phyloP scores from a whole-genome alignment of 2,113 vertebrate species.

The Cricetomys ansorgei region DNA sequence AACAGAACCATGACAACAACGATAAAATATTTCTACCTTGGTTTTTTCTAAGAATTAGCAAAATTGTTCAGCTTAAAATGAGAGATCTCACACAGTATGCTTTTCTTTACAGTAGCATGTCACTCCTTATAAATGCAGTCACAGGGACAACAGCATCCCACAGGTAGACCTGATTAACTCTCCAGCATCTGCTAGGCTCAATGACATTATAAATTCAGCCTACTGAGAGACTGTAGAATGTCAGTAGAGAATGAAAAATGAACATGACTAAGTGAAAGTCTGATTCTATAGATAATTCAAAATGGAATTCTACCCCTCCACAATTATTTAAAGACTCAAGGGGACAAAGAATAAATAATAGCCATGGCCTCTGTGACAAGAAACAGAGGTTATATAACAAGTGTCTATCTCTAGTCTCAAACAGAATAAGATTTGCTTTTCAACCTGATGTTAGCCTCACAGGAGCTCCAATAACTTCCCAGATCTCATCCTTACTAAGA shows the following conservation, averaged over 20 bases:
- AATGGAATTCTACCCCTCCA: conserved; percentile 23
- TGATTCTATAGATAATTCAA: conserved; percentile 23
- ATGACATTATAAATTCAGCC: conserved; percentile 53
- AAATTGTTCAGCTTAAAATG: conserved; percentile 35
- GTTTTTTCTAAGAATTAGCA: conserved; percentile 18
- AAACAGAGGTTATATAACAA: not conserved
- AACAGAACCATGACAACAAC: not conserved
- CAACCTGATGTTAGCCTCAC: not conserved
- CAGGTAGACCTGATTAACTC: not conserved
- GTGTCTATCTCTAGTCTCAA: conserved; percentile 1
- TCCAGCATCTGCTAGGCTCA: not conserved
- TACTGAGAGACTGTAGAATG: conserved; percentile 46
- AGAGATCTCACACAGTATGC: conserved; percentile 1
- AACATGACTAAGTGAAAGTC: conserved; percentile 21
- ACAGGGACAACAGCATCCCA: not conserved
- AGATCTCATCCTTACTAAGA: not conserved
- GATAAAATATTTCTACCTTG: conserved; percentile 17
- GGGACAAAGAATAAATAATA: conserved; percentile 23
- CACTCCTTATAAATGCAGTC: not conserved
- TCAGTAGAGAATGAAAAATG: conserved; percentile 50
- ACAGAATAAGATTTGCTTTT: conserved; percentile 21
- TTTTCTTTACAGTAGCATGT: not conserved
- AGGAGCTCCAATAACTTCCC: not conserved
- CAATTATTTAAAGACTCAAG: conserved; percentile 44
- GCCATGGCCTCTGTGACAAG: not conserved